phyloP scores from a whole-genome alignment of 1,140 invertebrate species.

The Drosophila sturtevanti region DNA sequence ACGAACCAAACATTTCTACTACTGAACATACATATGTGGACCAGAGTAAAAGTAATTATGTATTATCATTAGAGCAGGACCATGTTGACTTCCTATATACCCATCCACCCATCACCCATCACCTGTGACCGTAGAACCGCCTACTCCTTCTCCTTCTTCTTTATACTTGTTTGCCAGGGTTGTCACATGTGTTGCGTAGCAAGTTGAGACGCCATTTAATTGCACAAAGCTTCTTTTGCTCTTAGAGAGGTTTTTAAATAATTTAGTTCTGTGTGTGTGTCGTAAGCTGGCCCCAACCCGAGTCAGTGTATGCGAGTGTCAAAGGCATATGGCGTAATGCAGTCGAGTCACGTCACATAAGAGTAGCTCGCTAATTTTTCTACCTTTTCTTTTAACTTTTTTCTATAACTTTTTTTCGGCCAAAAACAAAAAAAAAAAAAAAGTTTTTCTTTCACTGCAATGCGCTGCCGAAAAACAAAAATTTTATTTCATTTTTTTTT shows the following conservation, averaged over 20 bases:
- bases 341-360: slow-evolving; percentile 72
- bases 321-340: slow-evolving; percentile 58
- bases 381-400: slow-evolving; percentile 47
- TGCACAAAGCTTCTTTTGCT: slow-evolving; percentile 71
- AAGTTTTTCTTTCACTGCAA: slow-evolving; percentile 59
- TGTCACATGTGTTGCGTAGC: slow-evolving; percentile 72
- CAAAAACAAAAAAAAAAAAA: too few species aligned
- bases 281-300: slow-evolving; percentile 52
- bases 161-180: not conserved
- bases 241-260: slow-evolving; percentile 75
- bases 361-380: slow-evolving; percentile 73
- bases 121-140: not conserved
- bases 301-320: slow-evolving; percentile 32
- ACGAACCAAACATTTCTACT: slow-evolving; percentile 9
- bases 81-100: slow-evolving; percentile 3
- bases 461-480: slow-evolving; percentile 43
- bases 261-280: slow-evolving; percentile 67
- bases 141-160: not conserved
- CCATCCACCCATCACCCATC: too few species aligned
- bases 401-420: not conserved
- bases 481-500: slow-evolving; percentile 1
- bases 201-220: slow-evolving; percentile 70
- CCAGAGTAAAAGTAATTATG: slow-evolving; percentile 50
- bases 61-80: slow-evolving; percentile 62
- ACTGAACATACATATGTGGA: slow-evolving; percentile 70